phyloP scores from a whole-genome alignment of 2,888 invertebrate genomes.

The Patella depressa region DNA sequence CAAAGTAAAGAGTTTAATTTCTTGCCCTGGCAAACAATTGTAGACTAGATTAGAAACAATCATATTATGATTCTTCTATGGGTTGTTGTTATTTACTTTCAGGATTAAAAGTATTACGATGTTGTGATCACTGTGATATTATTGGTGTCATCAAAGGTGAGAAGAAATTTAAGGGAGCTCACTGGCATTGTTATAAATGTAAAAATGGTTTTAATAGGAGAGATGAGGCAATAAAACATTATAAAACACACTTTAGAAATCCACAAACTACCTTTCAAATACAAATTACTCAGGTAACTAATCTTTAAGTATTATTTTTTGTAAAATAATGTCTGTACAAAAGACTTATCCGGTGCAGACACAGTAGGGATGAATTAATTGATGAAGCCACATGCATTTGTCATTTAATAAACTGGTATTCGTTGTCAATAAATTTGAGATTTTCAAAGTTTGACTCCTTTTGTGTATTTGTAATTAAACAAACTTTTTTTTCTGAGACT shows the following conservation, averaged over 20 bases:
- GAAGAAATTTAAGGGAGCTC: slow-evolving; percentile 71
- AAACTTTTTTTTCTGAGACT: too few relatives aligned
- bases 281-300: slow-evolving; percentile 65
- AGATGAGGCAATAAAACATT: slow-evolving; percentile 71
- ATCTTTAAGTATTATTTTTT: background rate
- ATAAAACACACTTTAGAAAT: slow-evolving; percentile 70
- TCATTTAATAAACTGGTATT: too few relatives aligned
- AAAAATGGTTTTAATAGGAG: slow-evolving; percentile 70
- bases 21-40: too few relatives aligned
- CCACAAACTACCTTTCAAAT: slow-evolving; percentile 71
- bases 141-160: slow-evolving; percentile 71
- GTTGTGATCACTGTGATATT: slow-evolving; percentile 70
- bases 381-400: too few relatives aligned
- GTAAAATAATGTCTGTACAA: background rate
- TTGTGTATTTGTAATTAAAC: too few relatives aligned
- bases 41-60: too few relatives aligned
- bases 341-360: too few relatives aligned
- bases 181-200: slow-evolving; percentile 71
- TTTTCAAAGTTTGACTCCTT: too few relatives aligned
- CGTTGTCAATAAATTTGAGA: too few relatives aligned
- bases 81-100: slow-evolving; percentile 10
- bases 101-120: slow-evolving; percentile 70
- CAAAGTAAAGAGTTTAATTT: too few relatives aligned
- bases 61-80: too few relatives aligned
- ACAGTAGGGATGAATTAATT: too few relatives aligned